phyloP scores from a whole-genome alignment of 2,797 vertebrate species.

The Sparus aurata region DNA sequence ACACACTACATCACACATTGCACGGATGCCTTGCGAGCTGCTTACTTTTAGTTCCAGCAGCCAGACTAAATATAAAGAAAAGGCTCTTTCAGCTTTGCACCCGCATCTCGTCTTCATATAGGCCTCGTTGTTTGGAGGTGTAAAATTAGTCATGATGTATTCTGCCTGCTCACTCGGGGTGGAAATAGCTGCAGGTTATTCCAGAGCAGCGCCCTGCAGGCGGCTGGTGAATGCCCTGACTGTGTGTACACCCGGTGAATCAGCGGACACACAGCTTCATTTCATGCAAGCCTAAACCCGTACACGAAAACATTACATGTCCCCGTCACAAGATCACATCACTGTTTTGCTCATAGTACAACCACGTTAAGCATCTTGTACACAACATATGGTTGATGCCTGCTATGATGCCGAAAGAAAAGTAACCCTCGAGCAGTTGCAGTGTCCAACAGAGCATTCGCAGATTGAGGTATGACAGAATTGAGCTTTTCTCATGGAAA shows the following conservation, averaged over 20 bases:
- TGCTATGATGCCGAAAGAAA: neutral
- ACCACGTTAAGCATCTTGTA: conserved; percentile 10
- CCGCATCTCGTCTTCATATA: conserved; percentile 18
- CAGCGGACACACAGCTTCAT: neutral
- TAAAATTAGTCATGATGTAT: conserved; percentile 69
- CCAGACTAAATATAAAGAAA: neutral
- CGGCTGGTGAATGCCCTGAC: conserved; percentile 29
- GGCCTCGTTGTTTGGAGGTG: conserved; percentile 31
- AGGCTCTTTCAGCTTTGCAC: conserved; percentile 4
- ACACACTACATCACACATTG: conserved; percentile 28
- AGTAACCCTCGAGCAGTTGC: neutral
- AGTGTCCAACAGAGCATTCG: conserved; percentile 10
- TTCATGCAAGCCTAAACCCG: conserved; percentile 24
- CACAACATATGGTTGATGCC: neutral
- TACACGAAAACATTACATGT: conserved; percentile 17
- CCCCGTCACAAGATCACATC: conserved; percentile 8
- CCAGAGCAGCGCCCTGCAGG: conserved; percentile 60
- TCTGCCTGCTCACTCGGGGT: conserved; percentile 62
- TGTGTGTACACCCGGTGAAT: conserved; percentile 35
- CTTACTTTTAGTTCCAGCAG: conserved; percentile 40
- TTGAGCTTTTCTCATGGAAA: conserved; percentile 44
- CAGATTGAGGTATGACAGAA: conserved; percentile 31
- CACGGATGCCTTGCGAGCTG: conserved; percentile 14
- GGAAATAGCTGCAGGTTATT: conserved; percentile 78
- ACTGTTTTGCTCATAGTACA: neutral